Conservation (phyloP, 2,888 invertebrate species). For the Galeruca laticollis region DNA sequence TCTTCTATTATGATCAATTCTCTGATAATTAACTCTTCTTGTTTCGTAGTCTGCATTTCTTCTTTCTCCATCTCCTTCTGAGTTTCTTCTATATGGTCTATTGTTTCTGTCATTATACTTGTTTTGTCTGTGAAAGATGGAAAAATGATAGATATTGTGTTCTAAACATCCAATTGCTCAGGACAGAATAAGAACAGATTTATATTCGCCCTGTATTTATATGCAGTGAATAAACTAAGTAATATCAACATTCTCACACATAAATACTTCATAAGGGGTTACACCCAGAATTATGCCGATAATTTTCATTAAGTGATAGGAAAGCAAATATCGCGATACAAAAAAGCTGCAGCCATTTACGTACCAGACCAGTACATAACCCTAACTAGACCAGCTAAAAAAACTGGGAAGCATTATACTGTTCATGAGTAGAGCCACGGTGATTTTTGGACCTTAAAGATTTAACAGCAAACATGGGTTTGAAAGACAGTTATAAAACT, state of each 20-base stretch:
- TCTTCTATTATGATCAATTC: too few relatives aligned
- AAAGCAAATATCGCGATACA: slow-evolving; percentile 24
- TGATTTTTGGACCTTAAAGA: slow-evolving; percentile 37
- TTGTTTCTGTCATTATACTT: too few relatives aligned
- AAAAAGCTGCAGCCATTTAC: slow-evolving; percentile 30
- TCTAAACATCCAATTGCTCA: slow-evolving; percentile 14
- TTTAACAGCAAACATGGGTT: slow-evolving; percentile 29
- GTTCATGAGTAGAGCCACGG: slow-evolving; percentile 31
- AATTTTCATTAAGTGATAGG: slow-evolving; percentile 31
- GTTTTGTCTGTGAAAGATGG: slow-evolving; percentile 9
- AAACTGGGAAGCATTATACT: slow-evolving; percentile 29
- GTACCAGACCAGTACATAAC: slow-evolving; percentile 20
- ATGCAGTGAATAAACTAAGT: slow-evolving; percentile 9
- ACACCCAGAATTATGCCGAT: slow-evolving; percentile 21
- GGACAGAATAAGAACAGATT: slow-evolving; percentile 17
- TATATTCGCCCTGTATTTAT: slow-evolving; percentile 6
- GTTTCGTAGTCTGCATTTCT: too few relatives aligned
- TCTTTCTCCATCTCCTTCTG: too few relatives aligned
- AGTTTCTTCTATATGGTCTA: too few relatives aligned
- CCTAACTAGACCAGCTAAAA: slow-evolving; percentile 27
- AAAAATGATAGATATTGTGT: slow-evolving; percentile 11
- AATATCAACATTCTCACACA: slow-evolving; percentile 13
- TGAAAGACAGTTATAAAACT: slow-evolving; percentile 31
- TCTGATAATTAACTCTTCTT: too few relatives aligned
- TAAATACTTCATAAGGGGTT: slow-evolving; percentile 16